Percentiles rank a stretch among this genome's conserved stretches.
These are phyloP conservation scores for Gambusia holbrooki DNA, from an alignment of 2,113 vertebrate genomes.

Conservation along the genomic window DNA sequence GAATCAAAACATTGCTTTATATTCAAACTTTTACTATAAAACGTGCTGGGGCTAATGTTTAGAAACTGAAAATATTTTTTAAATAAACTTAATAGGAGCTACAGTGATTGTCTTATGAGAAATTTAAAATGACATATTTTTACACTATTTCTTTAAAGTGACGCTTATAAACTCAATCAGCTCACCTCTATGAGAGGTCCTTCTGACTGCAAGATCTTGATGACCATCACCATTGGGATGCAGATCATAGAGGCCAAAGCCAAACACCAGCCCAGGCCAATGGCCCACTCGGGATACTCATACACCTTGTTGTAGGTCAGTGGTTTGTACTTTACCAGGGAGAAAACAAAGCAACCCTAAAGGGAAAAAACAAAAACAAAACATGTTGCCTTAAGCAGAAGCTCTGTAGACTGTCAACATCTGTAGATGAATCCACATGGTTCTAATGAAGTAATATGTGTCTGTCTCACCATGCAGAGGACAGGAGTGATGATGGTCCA, in stretches of 20 bases:
- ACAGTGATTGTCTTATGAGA: neutral
- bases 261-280: slow-evolving; percentile 93
- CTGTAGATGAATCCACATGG: neutral
- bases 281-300: slow-evolving; percentile 93
- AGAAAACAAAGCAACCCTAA: slow-evolving; percentile 97
- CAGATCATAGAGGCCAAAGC: slow-evolving; percentile 96
- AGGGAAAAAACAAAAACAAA: slow-evolving; percentile 20
- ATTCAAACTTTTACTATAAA: neutral
- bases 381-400: slow-evolving; percentile 30
- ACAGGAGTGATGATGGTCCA: slow-evolving; percentile 94
- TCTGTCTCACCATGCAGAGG: slow-evolving; percentile 89
- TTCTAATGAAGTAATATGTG: slow-evolving; percentile 4
- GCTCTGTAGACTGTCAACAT: neutral
- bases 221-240: slow-evolving; percentile 93
- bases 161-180: neutral
- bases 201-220: slow-evolving; percentile 92
- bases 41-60: neutral
- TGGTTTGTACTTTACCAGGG: slow-evolving; percentile 94
- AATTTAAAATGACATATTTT: neutral
- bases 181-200: slow-evolving; percentile 94
- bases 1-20: neutral
- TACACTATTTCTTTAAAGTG: neutral
- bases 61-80: neutral
- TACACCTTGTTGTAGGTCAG: slow-evolving; percentile 98
- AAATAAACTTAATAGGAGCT: neutral